Base-by-base conservation (phyloP, 2,888 invertebrate species). In the Amphipyra berbera region DNA sequence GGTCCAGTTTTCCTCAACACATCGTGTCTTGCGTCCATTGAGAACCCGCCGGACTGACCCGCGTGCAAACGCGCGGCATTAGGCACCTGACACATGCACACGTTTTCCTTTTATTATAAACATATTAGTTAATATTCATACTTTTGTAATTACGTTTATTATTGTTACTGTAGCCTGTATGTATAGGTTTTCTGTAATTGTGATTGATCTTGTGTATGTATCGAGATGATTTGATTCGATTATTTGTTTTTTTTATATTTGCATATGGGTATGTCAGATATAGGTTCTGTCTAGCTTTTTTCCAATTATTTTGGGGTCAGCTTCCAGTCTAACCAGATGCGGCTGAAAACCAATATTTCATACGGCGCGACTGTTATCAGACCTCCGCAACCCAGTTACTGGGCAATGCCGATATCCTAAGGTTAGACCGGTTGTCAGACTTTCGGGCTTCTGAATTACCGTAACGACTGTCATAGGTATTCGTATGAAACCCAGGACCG, bases 41-140 rank as follows among this genome's bases (percentile, higher is more conserved):
- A 56, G 50, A 30, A 9, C 14, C 37, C 42, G 6, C 4, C 40
- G 56, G 55, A 7, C 14, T 46, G 72, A 56, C 66, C 71, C 55
- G 27, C 41, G 38, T 9, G 61, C 13, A 52, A 12, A n/a, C 33
- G 27, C n/a, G 35, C 4, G 52, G 27, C 21, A n/a, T 53, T 42
- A 30, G 15, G 12, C 38, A 3, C 10, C 21, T 40, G 37, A 52
- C 8, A 9, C 44, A 21, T 45, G 35, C 44, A 6, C n/a, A 35
- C 42, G 10, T 69, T 71, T 69, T 66, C 69, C 69, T 71, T 71
- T 44, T 49, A 10, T 38, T 46, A 60, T 41, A 57, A 41, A 48
- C 46, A n/a, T 15, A 12, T 46, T 30, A 12, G 3, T 52, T 52
- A 44, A 37, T 59, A 60, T 50, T 59, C 40, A 59, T 49, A 13